phyloP scores from a whole-genome alignment of 2,888 invertebrate species.

The Polydrusus pterygomalis region DNA sequence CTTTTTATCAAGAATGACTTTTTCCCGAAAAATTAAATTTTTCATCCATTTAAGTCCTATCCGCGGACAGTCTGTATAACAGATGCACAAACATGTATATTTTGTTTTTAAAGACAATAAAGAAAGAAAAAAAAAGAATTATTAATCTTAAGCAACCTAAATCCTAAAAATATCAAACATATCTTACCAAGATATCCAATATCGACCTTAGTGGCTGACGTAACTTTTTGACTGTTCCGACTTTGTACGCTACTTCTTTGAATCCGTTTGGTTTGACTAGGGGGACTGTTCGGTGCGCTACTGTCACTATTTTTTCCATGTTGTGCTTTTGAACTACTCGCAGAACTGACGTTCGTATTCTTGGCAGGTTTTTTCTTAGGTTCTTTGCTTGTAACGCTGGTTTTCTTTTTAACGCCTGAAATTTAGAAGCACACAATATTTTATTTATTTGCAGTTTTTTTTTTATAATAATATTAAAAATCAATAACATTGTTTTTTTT shows the following conservation, averaged over 20 bases:
- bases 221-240: conserved; percentile 5
- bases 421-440: neutral
- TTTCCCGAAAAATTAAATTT: no score
- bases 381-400: conserved; percentile 38
- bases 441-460: no score
- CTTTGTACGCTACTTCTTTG: neutral
- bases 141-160: no score
- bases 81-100: no score
- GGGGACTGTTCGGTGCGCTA: conserved; percentile 46
- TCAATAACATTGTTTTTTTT: no score
- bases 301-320: conserved; percentile 40
- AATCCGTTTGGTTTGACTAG: conserved; percentile 18
- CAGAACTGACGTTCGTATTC: conserved; percentile 35
- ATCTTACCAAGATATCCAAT: conserved; percentile 77
- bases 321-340: conserved; percentile 47
- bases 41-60: no score
- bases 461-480: no score
- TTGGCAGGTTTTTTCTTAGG: conserved; percentile 41
- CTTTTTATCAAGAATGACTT: no score
- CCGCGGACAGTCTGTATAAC: no score
- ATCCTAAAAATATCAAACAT: neutral
- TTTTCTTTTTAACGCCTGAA: conserved; percentile 16
- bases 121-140: no score
- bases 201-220: conserved; percentile 54
- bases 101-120: no score